Evolutionary conservation across 2,888 invertebrate species (phyloP).

Genomic region (Chloroclystis v-ata): DNA sequence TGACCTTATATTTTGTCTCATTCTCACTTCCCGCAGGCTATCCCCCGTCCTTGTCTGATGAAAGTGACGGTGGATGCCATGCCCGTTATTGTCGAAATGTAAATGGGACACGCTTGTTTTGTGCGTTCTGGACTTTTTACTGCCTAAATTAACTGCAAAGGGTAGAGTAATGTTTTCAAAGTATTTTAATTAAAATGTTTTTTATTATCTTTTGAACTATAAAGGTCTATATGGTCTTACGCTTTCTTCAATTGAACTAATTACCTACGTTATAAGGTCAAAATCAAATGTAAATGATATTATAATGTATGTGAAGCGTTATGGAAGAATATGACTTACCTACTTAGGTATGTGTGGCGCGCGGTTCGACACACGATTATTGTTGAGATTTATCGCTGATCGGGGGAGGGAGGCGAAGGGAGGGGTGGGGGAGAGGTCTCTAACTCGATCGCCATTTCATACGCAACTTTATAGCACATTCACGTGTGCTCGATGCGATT

Average conservation of each 20-base stretch:
- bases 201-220: background rate
- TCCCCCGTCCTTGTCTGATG: conserved; percentile 29
- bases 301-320: no score
- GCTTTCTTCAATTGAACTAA: background rate
- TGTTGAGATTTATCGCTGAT: background rate
- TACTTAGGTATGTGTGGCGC: no score
- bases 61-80: conserved; percentile 40
- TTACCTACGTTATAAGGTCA: background rate
- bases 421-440: background rate
- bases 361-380: background rate
- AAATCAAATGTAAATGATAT: no score
- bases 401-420: background rate
- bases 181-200: conserved; percentile 11
- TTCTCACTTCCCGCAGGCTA: conserved; percentile 15
- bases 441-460: background rate
- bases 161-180: conserved; percentile 15
- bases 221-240: background rate
- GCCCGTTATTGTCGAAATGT: conserved; percentile 40
- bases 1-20: conserved; percentile 33
- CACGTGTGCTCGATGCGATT: background rate
- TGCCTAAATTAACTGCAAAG: conserved; percentile 14
- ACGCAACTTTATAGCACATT: background rate
- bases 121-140: conserved; percentile 27
- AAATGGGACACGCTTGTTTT: conserved; percentile 41
- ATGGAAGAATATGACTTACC: no score